Conservation (phyloP, 2,888 invertebrate genomes). For the Zonitis immaculata region DNA sequence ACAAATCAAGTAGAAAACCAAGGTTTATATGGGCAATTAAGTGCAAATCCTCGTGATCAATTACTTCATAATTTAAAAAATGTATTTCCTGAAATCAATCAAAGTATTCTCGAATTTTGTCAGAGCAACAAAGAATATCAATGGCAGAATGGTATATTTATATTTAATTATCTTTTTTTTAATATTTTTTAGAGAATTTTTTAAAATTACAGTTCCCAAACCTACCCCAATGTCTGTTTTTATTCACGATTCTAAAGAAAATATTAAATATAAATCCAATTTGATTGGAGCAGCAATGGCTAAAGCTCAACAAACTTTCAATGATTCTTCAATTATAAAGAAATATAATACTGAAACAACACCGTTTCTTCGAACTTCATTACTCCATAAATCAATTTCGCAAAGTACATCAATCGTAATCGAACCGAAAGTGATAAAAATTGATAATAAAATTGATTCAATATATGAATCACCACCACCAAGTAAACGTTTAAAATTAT, state of each 20-base stretch:
- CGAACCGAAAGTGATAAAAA: conserved; percentile 25
- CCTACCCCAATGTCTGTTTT: conserved; percentile 59
- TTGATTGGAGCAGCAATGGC: conserved; percentile 49
- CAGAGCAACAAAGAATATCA: conserved; percentile 32
- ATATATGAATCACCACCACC: conserved; percentile 23
- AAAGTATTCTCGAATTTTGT: conserved; percentile 36
- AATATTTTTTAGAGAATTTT: background rate
- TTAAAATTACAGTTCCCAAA: conserved; percentile 50
- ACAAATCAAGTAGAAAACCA: conserved; percentile 27
- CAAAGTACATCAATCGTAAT: conserved; percentile 20
- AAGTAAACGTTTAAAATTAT: conserved; percentile 30
- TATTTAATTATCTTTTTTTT: too few relatives aligned
- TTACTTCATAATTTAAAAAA: conserved; percentile 35
- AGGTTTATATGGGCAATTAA: conserved; percentile 37
- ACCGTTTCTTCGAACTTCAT: conserved; percentile 61
- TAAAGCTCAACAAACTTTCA: conserved; percentile 52
- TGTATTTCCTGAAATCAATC: conserved; percentile 38
- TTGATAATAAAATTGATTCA: conserved; percentile 15
- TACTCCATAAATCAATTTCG: conserved; percentile 31
- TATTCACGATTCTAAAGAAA: conserved; percentile 46
- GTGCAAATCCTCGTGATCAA: conserved; percentile 28
- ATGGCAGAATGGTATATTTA: conserved; percentile 38
- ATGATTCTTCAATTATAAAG: conserved; percentile 45
- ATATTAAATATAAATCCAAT: conserved; percentile 48
- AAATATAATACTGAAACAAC: conserved; percentile 52